Conservation (phyloP, 2,888 invertebrate genomes). For the Xanthorhoe designata region DNA sequence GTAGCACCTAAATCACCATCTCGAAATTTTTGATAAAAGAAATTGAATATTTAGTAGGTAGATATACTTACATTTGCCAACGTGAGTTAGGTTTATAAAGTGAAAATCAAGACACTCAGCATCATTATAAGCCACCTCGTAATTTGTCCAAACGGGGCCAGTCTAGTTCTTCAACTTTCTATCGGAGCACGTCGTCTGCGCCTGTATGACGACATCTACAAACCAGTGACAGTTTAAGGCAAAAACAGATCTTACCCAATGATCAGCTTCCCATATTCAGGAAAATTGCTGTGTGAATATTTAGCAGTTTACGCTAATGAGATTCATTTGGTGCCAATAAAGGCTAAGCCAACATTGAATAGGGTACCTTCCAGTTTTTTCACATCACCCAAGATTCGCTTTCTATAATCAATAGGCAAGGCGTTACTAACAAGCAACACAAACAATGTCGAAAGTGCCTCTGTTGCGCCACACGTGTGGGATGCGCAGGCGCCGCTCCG, state of each 20-base stretch:
- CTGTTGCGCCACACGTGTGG: conserved; percentile 83
- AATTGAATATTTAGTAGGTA: background rate
- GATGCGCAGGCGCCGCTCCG: conserved; percentile 74
- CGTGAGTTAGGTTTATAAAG: conserved; percentile 39
- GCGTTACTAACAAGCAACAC: conserved; percentile 73
- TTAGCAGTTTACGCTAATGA: conserved; percentile 50
- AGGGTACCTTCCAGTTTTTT: conserved; percentile 50
- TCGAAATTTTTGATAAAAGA: background rate
- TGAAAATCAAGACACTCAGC: conserved; percentile 66
- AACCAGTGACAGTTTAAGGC: conserved; percentile 58
- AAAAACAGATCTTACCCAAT: conserved; percentile 44
- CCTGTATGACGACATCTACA: conserved; percentile 62
- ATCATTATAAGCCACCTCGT: conserved; percentile 63
- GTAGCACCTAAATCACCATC: background rate
- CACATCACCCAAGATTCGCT: conserved; percentile 64
- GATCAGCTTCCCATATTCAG: conserved; percentile 45
- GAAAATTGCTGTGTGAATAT: conserved; percentile 42
- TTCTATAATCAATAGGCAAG: conserved; percentile 73
- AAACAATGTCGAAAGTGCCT: conserved; percentile 82
- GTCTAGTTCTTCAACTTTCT: conserved; percentile 83
- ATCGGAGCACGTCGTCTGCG: conserved; percentile 71
- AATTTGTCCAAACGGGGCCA: conserved; percentile 69
- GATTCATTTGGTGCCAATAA: conserved; percentile 47
- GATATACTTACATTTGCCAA: too few relatives aligned
- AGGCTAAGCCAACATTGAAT: conserved; percentile 54